Evolutionary conservation across 2,797 vertebrate species (phyloP).

Genomic region (Parambassis ranga): DNA sequence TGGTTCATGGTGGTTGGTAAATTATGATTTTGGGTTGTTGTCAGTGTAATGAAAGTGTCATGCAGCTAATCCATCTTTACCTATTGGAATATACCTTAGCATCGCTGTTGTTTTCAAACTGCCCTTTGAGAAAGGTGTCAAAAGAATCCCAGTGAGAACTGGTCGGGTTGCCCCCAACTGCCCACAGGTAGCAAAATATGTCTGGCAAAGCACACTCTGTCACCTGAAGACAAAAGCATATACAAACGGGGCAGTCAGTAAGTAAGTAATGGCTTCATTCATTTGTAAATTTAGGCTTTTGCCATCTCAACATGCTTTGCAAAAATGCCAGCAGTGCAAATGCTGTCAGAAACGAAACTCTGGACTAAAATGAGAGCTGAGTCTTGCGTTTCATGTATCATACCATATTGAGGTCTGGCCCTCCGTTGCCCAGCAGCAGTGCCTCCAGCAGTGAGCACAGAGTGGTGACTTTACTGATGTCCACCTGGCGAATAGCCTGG

Average conservation of each 20-base stretch:
- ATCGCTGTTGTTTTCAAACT: slow-evolving; percentile 81
- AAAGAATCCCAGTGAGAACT: slow-evolving; percentile 82
- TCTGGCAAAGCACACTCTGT: slow-evolving; percentile 82
- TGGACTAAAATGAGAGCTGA: too few species aligned
- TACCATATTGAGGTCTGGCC: slow-evolving; percentile 73
- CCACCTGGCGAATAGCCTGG: slow-evolving; percentile 87
- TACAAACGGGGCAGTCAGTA: not conserved
- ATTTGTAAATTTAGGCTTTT: too few species aligned
- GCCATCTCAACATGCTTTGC: too few species aligned
- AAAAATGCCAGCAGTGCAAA: too few species aligned
- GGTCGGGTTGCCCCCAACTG: slow-evolving; percentile 83
- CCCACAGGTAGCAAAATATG: slow-evolving; percentile 88
- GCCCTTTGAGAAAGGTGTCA: slow-evolving; percentile 81
- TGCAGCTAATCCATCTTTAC: not conserved
- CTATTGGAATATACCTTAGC: slow-evolving; percentile 73
- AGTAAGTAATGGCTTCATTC: not conserved
- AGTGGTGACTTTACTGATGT: slow-evolving; percentile 89
- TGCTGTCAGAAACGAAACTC: not conserved
- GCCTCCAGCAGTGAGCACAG: slow-evolving; percentile 88
- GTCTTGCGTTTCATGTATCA: slow-evolving; percentile 72
- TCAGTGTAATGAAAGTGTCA: not conserved
- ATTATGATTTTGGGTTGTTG: too few species aligned
- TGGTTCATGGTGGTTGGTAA: too few species aligned
- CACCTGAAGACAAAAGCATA: slow-evolving; percentile 26
- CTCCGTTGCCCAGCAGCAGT: slow-evolving; percentile 79